Evolutionary conservation across 1,140 invertebrate genomes (phyloP).

Genomic region (Pissodes strobi): DNA sequence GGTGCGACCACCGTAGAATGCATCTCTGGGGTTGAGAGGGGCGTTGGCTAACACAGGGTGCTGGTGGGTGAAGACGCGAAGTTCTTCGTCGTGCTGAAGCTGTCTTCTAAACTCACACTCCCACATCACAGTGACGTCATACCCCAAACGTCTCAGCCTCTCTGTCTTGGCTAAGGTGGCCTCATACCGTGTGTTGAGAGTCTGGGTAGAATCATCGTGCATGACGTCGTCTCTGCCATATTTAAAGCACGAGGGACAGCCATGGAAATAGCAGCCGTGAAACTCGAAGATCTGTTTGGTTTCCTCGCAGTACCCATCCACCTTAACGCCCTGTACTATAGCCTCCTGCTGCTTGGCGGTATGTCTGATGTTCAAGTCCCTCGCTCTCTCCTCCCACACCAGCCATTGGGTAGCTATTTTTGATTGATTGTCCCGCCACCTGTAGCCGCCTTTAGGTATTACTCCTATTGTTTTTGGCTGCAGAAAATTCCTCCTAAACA

Average conservation of each 20-base stretch:
- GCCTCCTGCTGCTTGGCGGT: too few relatives aligned
- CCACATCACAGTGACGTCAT: conserved; percentile 13
- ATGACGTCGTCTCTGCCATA: not conserved
- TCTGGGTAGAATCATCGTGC: not conserved
- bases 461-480: conserved; percentile 7
- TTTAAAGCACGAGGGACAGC: not conserved
- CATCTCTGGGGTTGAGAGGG: conserved; percentile 1
- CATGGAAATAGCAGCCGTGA: conserved; percentile 15
- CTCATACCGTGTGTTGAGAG: not conserved
- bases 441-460: conserved; percentile 9
- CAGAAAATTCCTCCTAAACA: conserved; percentile 14
- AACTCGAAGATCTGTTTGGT: too few relatives aligned
- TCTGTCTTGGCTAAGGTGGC: conserved; percentile 3
- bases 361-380: too few relatives aligned
- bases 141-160: not conserved
- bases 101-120: conserved; percentile 6
- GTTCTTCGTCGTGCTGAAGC: not conserved
- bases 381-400: too few relatives aligned
- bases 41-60: not conserved
- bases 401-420: too few relatives aligned
- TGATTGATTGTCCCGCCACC: too few relatives aligned
- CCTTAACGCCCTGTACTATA: too few relatives aligned
- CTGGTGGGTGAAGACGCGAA: not conserved
- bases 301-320: too few relatives aligned
- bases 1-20: too few relatives aligned